phyloP scores from a whole-genome alignment of 2,888 invertebrate species.

The Ophion slaviceki region DNA sequence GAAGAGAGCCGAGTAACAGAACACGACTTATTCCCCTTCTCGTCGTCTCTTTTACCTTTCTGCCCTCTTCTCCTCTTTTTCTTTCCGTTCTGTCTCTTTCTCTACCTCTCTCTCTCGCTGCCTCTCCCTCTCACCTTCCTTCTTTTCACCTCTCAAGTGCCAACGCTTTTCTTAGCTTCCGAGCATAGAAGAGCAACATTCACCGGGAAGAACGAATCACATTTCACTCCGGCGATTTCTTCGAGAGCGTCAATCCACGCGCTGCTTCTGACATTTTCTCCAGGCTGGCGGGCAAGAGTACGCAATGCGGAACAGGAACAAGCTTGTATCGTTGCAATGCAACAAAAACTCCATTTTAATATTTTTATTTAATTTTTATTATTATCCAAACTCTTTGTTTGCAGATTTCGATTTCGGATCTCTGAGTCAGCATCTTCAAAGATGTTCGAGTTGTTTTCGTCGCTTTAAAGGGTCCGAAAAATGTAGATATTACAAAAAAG shows the following conservation, averaged over 20 bases:
- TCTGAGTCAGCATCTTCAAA: too few relatives aligned
- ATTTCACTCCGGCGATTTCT: conserved; percentile 48
- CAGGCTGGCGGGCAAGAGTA: not conserved
- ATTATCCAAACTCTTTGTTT: too few relatives aligned
- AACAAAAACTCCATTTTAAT: not conserved
- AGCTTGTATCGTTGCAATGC: not conserved
- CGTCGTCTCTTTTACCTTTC: conserved; percentile 64
- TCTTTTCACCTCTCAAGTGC: conserved; percentile 31
- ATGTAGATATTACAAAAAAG: too few relatives aligned
- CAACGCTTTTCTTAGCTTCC: conserved; percentile 28
- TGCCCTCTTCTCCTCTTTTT: conserved; percentile 69
- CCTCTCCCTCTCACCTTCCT: conserved; percentile 46
- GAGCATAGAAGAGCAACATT: conserved; percentile 40
- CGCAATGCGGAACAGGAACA: conserved; percentile 2
- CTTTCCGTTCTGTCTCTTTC: conserved; percentile 13
- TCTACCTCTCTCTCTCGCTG: conserved; percentile 55
- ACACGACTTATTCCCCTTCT: conserved; percentile 62
- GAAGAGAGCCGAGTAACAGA: conserved; percentile 67
- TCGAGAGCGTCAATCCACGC: conserved; percentile 26
- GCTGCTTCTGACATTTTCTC: conserved; percentile 12
- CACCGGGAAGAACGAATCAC: conserved; percentile 47
- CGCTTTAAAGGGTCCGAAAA: too few relatives aligned
- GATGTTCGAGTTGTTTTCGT: too few relatives aligned
- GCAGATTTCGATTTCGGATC: too few relatives aligned
- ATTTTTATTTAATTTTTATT: too few relatives aligned